Evolutionary conservation across 2,113 vertebrate species (phyloP), one percentile per base, ranked within the genome.

Genomic region (Oreochromis aureus): DNA sequence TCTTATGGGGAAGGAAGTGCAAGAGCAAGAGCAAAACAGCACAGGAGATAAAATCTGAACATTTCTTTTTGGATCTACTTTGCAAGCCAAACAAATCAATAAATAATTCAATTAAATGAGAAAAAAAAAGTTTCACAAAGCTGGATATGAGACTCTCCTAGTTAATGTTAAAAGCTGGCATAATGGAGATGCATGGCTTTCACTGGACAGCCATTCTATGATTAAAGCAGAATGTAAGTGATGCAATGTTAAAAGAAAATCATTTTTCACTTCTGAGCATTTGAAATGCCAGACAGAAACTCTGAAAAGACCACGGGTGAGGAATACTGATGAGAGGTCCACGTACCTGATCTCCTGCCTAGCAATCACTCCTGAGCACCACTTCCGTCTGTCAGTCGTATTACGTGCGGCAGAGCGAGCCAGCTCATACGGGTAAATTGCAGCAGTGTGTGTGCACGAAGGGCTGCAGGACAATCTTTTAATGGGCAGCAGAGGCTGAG

Each of bases 391-490:
- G 87, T 88, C 92, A 82, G 84, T 54, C 11, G 13, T 56, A 66
- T 59, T 51, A 54, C 19, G 84, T 69, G 85, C 4, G 5, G 51
- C 76, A 83, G 81, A 90, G 81, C 12, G 2, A 83, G 41, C 63
- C 76, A 80, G 90, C 78, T 81, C 7, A 12, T 86, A 85, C n/a
- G 34, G 59, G 34, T 81, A 79, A 48, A n/a, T 87, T 85, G 85
- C 86, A 81, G 84, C 61, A 79, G 39, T 53, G 86, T 41, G 83
- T 78, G 76, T 55, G 61, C 48, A 48, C 13, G n/a, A 53, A 80
- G 63, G 36, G 44, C 80, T 86, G 85, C 87, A 87, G 92, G 86
- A 94, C 90, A 93, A 91, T 94, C 86, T 90, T 93, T 92, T 93
- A 94, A 93, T 92, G 90, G 88, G 84, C 80, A 92, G 79, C 86